These are phyloP conservation scores for Numenius arquata DNA, from an alignment of 2,113 vertebrate species.

Conservation along the genomic window DNA sequence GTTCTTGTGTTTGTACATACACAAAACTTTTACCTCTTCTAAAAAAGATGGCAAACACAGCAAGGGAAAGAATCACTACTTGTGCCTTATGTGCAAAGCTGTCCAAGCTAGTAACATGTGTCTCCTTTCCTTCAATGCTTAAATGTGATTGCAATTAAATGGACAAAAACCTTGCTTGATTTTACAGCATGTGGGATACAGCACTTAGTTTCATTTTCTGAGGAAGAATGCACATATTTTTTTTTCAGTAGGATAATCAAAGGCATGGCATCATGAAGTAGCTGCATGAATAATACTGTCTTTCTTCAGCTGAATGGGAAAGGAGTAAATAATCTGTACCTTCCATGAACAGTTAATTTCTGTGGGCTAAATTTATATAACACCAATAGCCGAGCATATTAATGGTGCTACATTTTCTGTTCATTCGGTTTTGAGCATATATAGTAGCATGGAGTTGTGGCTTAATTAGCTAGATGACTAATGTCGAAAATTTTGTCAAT, in stretches of 20 bases:
- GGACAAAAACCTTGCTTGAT: background rate
- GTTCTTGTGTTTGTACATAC: background rate
- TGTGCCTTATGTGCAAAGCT: background rate
- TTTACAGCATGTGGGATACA: background rate
- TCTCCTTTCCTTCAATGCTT: conserved; percentile 20
- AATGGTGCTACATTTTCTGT: background rate
- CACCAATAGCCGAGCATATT: background rate
- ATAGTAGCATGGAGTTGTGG: background rate
- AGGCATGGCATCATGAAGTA: background rate
- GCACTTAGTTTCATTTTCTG: background rate
- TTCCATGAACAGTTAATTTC: background rate
- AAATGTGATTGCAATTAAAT: background rate
- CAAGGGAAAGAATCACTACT: background rate
- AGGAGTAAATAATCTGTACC: background rate
- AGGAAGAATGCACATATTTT: background rate
- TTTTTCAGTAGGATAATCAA: background rate
- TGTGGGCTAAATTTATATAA: background rate
- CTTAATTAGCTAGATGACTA: conserved; percentile 22
- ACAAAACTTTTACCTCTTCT: background rate
- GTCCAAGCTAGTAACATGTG: background rate
- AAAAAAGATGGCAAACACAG: background rate
- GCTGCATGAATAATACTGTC: background rate
- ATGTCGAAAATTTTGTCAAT: conserved; percentile 11
- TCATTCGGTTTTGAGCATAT: background rate
- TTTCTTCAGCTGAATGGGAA: background rate